Base-by-base conservation (phyloP, 2,113 vertebrate genomes). In the Lathamus discolor region DNA sequence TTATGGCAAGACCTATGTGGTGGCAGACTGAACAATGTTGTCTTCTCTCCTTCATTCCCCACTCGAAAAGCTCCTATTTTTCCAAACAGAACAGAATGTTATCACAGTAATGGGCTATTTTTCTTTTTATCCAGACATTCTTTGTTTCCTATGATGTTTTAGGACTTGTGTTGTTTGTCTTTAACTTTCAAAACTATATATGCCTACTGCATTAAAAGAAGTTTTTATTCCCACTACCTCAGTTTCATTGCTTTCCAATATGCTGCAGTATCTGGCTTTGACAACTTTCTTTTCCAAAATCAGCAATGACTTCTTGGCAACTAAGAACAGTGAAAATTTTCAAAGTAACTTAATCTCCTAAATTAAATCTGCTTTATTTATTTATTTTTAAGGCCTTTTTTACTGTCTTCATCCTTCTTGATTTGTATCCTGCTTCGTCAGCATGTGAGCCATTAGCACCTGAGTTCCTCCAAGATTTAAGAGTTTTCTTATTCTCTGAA, bases 371-470 rank as follows among this genome's bases (percentile, higher is more conserved):
- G 3, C 37, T 70, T 83, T n/a, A 80, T 84, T 87, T 90, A 94
- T 66, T 86, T 86, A 63, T 75, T 96, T 96, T 78, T 72, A 72
- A 94, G 81, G 43, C 39, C 29, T 82, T 89, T 55, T 55, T 67
- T 39, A 39, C 88, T 78, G 17, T 91, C 72, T 92, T 90, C 18
- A 48, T 95, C 39, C 51, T 51, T 75, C 15, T 54, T 82, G 80
- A 75, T 95, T 92, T 86, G 55, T 61, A 39, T 86, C 5, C 33
- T 93, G 88, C 86, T 93, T 92, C 84, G 91, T 95, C 83, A 96
- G 91, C 39, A 1, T 90, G 51, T 63, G 64, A 78, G 59, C 48
- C 54, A 46, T 86, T 89, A 79, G 39, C 80, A 89, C 55, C 55
- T n/a, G 28, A 69, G 22, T 52, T 86, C 25, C 59, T 83, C 78